Conservation (phyloP, 2,797 vertebrate genomes). For the Diplodus sargus region DNA sequence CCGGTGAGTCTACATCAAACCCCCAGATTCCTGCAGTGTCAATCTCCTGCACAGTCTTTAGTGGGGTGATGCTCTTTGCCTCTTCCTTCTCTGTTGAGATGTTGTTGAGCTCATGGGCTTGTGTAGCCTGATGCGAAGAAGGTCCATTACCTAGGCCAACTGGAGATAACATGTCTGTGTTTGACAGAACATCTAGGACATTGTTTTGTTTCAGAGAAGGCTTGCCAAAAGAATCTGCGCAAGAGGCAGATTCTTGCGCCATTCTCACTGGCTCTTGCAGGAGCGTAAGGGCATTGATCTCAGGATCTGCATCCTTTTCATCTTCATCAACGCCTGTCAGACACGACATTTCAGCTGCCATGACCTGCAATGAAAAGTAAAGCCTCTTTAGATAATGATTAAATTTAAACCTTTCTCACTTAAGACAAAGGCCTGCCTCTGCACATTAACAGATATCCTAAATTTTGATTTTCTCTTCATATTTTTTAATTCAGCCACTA, state of each 20-base stretch:
- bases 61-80: conserved; percentile 92
- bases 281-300: conserved; percentile 86
- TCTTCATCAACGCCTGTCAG: conserved; percentile 92
- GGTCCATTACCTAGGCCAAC: conserved; percentile 95
- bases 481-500: no score
- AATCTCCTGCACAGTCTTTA: conserved; percentile 91
- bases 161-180: conserved; percentile 80
- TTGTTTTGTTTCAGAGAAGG: conserved; percentile 70
- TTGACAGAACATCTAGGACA: conserved; percentile 80
- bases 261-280: conserved; percentile 90
- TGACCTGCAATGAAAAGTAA: conserved; percentile 76
- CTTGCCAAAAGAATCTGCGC: conserved; percentile 73
- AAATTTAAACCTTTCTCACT: conserved; percentile 1
- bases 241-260: conserved; percentile 80
- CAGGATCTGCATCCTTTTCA: conserved; percentile 88
- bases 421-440: neutral
- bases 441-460: neutral
- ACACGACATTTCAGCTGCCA: conserved; percentile 92
- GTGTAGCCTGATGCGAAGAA: conserved; percentile 89
- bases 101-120: conserved; percentile 86
- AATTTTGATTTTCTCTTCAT: neutral
- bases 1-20: conserved; percentile 89
- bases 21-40: conserved; percentile 88
- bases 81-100: conserved; percentile 87
- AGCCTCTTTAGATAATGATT: conserved; percentile 49